Evolutionary conservation across 2,888 invertebrate genomes (phyloP).

Genomic region (Muschampia plurimacula): DNA sequence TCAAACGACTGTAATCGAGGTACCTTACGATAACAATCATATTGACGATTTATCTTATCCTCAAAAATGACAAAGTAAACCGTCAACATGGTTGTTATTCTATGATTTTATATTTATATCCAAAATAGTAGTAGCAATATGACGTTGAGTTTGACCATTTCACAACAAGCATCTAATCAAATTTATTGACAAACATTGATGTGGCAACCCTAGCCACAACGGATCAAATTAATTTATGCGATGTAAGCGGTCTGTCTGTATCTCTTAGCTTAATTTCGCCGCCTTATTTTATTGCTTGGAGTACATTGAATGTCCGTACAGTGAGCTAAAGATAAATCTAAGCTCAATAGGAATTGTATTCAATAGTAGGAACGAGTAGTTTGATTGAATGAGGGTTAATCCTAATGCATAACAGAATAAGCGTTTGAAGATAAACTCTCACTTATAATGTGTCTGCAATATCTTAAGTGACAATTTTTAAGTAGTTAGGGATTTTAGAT

Average conservation of each 20-base stretch:
- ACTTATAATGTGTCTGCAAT: neutral
- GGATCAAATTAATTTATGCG: slow-evolving; percentile 39
- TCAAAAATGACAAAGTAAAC: no score
- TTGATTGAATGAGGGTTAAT: neutral
- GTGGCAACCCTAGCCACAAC: slow-evolving; percentile 18
- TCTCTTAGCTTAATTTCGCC: slow-evolving; percentile 31
- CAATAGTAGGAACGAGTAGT: neutral
- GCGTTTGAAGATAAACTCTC: neutral
- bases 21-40: no score
- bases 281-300: slow-evolving; percentile 32
- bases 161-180: no score
- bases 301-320: slow-evolving; percentile 5
- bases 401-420: neutral
- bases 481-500: no score
- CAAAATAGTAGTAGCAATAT: no score
- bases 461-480: neutral
- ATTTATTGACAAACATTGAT: no score
- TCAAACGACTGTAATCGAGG: no score
- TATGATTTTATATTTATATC: no score
- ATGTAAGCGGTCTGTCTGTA: slow-evolving; percentile 35
- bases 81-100: no score
- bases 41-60: no score
- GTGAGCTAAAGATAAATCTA: neutral
- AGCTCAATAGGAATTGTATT: slow-evolving; percentile 6
- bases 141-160: no score